Conservation (phyloP, 2,888 invertebrate genomes). For the Amiota communis region DNA sequence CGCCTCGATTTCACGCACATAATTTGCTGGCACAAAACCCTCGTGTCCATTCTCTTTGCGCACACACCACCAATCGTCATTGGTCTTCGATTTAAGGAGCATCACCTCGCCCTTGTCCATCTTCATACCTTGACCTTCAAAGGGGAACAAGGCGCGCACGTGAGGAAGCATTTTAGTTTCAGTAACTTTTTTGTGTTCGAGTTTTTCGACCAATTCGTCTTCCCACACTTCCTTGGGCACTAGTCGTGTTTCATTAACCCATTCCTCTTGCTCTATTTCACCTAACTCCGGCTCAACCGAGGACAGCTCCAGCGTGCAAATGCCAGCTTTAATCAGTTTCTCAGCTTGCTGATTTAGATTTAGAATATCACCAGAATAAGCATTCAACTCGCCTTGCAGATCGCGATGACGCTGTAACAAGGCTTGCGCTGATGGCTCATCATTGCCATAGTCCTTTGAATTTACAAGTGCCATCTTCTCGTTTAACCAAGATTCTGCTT, state of each 20-base stretch:
- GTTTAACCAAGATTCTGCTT: constrained; percentile 97
- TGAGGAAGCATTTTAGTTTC: constrained; percentile 92
- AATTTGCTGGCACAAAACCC: constrained; percentile 98
- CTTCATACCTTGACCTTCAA: constrained; percentile 92
- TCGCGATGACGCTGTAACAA: constrained; percentile 89
- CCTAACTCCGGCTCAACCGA: constrained; percentile 78
- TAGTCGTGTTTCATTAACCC: constrained; percentile 85
- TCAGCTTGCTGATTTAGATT: constrained; percentile 87
- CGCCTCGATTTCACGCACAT: constrained; percentile 93
- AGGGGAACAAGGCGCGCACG: constrained; percentile 89
- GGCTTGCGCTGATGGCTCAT: constrained; percentile 93
- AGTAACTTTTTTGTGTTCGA: constrained; percentile 88
- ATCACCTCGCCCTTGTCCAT: constrained; percentile 93
- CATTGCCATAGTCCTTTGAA: constrained; percentile 91
- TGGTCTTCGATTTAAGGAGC: constrained; percentile 94
- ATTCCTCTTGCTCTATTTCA: constrained; percentile 80
- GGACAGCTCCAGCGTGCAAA: constrained; percentile 74
- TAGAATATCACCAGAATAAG: constrained; percentile 89
- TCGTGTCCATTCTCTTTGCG: constrained; percentile 91
- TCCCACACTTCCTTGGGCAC: constrained; percentile 95
- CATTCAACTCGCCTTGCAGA: constrained; percentile 89
- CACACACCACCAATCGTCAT: constrained; percentile 99
- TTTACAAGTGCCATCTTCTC: constrained; percentile 94
- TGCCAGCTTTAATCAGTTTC: constrained; percentile 83
- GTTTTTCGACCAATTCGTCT: constrained; percentile 88